Evolutionary conservation across 2,888 invertebrate species (phyloP), one percentile per base, ranked within the genome.

Genomic region (Ormyrus labotus): DNA sequence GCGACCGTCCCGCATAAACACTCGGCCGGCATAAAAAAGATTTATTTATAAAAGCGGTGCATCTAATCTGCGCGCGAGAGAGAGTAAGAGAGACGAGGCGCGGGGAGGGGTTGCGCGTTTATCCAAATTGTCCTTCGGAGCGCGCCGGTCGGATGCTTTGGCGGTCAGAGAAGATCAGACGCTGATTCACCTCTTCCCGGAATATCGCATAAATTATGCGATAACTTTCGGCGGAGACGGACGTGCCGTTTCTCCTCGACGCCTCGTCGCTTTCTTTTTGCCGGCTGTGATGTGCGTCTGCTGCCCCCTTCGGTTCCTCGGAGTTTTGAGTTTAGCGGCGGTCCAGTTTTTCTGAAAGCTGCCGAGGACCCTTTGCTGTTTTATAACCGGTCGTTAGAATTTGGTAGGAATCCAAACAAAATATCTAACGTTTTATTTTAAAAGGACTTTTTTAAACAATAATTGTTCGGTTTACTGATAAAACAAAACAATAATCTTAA

Each of bases 131-230:
- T 80, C 80, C 75, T 80, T 80, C 75, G 75, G 55, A 3, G 34
- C 34, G 34, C 70, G 70, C 2, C 34, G 34, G 34, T 34, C 34
- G 34, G 34, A 3, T 34, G 34, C 34, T 34, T 34, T 34, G 34
- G 34, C 34, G 34, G 34, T 34, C 34, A 34, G 34, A 34, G 34
- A 34, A 34, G 11, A 70, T 60, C 48, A 60, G 72, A 64, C 58
- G 58, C 64, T 80, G 74, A 80, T 75, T 80, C 79, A 80, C 65
- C 34, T 70, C 58, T 80, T 80, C 70, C 53, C 45, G 60, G 60
- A 80, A 80, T 70, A 58, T 51, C 70, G 63, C 74, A 80, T 80
- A 80, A 80, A 70, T 80, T 80, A 75, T 45, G 19, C 79, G 79
- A 80, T 80, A 80, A 74, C 48, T 69, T 68, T 67, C 19, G 65